These are phyloP conservation scores for Galerucella nymphaeae DNA, from an alignment of 2,888 invertebrate genomes.

Conservation along the genomic window DNA sequence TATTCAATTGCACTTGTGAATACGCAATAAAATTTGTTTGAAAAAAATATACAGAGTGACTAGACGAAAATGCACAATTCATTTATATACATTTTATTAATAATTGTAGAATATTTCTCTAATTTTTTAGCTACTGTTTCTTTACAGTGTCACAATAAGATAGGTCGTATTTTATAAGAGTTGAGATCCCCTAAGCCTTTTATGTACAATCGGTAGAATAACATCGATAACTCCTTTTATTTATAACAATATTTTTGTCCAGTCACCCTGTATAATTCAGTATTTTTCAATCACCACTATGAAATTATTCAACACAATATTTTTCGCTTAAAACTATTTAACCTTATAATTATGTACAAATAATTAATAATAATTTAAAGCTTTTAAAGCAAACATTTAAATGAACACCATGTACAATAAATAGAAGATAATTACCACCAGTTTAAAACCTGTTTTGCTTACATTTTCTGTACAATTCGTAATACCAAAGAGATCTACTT, in stretches of 20 bases:
- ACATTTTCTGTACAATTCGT: background rate
- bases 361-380: slow-evolving; percentile 28
- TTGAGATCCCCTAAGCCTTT: too few relatives aligned
- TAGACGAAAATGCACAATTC: background rate
- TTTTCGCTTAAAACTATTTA: slow-evolving; percentile 18
- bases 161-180: too few relatives aligned
- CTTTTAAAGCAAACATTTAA: slow-evolving; percentile 28
- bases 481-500: background rate
- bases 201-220: background rate
- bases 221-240: background rate
- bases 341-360: slow-evolving; percentile 24
- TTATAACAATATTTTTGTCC: background rate
- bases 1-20: background rate
- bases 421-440: slow-evolving; percentile 17
- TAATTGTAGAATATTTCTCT: too few relatives aligned
- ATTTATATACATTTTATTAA: too few relatives aligned
- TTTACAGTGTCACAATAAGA: too few relatives aligned
- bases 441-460: slow-evolving; percentile 10
- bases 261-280: background rate
- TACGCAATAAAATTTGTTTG: background rate
- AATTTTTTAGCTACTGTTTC: too few relatives aligned
- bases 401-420: slow-evolving; percentile 27
- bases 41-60: background rate
- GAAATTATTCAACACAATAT: slow-evolving; percentile 1
- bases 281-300: background rate